Evolutionary conservation across 2,888 invertebrate genomes (phyloP), one percentile per base, ranked within the genome.

Genomic region (Chironomus riparius): DNA sequence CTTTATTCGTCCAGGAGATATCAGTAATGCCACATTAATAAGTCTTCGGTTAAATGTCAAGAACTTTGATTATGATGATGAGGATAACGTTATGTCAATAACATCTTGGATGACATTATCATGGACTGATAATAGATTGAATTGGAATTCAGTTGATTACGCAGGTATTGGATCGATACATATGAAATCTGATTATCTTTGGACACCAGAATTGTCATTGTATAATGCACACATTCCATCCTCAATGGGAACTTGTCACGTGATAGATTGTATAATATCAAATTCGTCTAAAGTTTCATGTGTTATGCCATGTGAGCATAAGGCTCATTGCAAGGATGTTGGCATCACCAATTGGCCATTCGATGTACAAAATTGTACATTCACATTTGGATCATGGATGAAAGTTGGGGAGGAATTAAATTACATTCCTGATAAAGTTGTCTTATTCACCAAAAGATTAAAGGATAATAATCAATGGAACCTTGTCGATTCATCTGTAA

Each of bases 321-420:
- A 21, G 13, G 76, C 38, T 18, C 69, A 76, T n/a, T 92, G 91
- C 79, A 47, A 38, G 13, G 83, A 85, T 70, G 85, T 89, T 1
- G 83, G 88, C 76, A 83, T 88, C 61, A 83, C 83, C 3, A 85
- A 85, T 71, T 91, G 90, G 88, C 91, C 91, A 0, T 90, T 87
- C 79, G 91, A 91, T 80, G 80, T 80, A 13, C 91, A 91, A 81
- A 87, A 87, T 77, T 92, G 92, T 80, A 85, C 86, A 0, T 78
- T 91, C 47, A 86, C 85, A 50, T 87, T 90, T 78, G 91, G 90
- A 12, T 89, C 90, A 0, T 91, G 90, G 91, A 74, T 74, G 74
- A 74, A 74, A n/a, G 18, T 86, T 4, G 89, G 88, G 0, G 88
- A 90, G 81, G 89, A 90, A 80, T 82, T 91, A 0, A 86, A 88